Evolutionary conservation across 2,888 invertebrate genomes (phyloP), one percentile per base, ranked within the genome.

Genomic region (Tenthredo scrophulariae): DNA sequence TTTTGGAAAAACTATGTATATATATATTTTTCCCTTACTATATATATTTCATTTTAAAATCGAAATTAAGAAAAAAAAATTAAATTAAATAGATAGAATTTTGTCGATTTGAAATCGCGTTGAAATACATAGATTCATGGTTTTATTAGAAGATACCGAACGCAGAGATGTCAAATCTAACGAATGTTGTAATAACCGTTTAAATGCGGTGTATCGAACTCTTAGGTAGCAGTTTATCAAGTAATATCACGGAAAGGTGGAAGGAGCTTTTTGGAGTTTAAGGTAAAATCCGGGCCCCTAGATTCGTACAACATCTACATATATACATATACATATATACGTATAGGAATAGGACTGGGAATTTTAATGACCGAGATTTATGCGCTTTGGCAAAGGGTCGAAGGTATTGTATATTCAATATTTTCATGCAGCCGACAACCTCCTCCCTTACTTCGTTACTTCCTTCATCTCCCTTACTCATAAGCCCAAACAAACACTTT

Each of bases 331-430:
- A n/a, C n/a, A 0, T 58, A 0, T 58, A 58, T 62, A 62, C n/a
- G 37, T 37, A 67, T n/a, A n/a, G 54, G 29, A 33, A 10, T 29
- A 9, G 67, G 46, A 67, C n/a, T 18, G 43, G 50, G 77, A 77
- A 77, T 77, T 77, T 77, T 54, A 77, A 77, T 77, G 54, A 54
- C 77, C 33, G 29, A 40, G 54, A 77, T 77, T 77, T 77, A 77
- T 77, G 46, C 50, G 50, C 29, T 77, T 77, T 54, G 43, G n/a
- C 1, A 10, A 50, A 54, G 50, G 77, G 26, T 50, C 29, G 33
- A 29, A 33, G 26, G 77, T 26, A n/a, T 43, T n/a, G 50, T 77
- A 77, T 46, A 77, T 46, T 77, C 54, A 54, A 77, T 77, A 77
- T 54, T 77, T 77, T 74, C 72, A 43, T 67, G 67, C 33, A 67